Evolutionary conservation across 2,888 invertebrate species (phyloP), one percentile per base, ranked within the genome.

Genomic region (Carcina quercana): DNA sequence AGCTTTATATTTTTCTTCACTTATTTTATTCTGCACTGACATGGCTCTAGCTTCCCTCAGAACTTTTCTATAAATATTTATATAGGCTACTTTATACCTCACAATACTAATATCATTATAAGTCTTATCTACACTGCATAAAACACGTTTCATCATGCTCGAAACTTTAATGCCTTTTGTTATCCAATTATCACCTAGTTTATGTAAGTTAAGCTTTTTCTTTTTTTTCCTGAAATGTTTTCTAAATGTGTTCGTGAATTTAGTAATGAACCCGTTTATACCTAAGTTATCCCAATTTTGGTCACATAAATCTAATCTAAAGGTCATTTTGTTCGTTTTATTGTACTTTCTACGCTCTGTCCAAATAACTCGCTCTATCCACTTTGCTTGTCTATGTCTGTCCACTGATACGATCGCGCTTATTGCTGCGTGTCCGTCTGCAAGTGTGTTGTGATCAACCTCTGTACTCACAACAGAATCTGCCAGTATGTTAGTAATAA

Each of bases 81-180:
- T 24, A 7, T 11, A 24, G 5, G 6, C 14, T 11, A 8, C 8
- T 8, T n/a, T 6, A 14, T 25, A 25, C 2, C 14, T 8, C 5
- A 25, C 5, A 2, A 25, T 3, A 13, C 14, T 25, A 7, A 8
- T 13, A 10, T 25, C 25, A 14, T 25, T 25, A 3, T 13, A 2
- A 2, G 7, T 6, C 8, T 7, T 13, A n/a, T 25, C n/a, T 5
- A 25, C 3, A 13, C n/a, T 11, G n/a, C 25, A 8, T 2, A 25
- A 14, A 8, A 25, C 6, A 3, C 25, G 13, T 11, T 25, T 25
- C 25, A 25, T 25, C 3, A 8, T 25, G 8, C 25, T 25, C 3
- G 25, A 25, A 3, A 25, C 25, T 13, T 25, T 25, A 8, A 25
- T 25, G 6, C 25, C 25, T 14, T 14, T 25, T 8, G 25, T 25